Evolutionary conservation across 2,113 vertebrate species (phyloP).

Genomic region (Colinus virginianus): DNA sequence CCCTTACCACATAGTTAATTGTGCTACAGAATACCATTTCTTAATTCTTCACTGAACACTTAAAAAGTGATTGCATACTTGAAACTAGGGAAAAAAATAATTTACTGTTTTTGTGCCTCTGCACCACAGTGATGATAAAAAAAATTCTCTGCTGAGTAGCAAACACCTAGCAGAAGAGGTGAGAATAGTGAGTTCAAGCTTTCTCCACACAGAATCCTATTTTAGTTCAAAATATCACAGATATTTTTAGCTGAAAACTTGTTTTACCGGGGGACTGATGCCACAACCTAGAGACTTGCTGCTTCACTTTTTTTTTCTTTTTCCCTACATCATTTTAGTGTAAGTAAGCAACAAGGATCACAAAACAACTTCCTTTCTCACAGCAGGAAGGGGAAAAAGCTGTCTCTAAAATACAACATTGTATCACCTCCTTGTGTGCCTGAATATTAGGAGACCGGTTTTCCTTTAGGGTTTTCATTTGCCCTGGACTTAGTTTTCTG

Average conservation of each 20-base stretch:
- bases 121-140: not conserved
- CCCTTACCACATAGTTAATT: not conserved
- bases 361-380: not conserved
- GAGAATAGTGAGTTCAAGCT: slow-evolving; percentile 23
- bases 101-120: not conserved
- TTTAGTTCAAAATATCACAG: not conserved
- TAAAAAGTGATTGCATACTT: not conserved
- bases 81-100: not conserved
- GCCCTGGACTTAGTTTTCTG: not conserved
- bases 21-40: not conserved
- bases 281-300: not conserved
- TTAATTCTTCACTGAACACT: not conserved
- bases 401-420: slow-evolving; percentile 27
- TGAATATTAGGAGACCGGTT: not conserved
- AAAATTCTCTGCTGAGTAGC: not conserved
- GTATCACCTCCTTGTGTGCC: not conserved
- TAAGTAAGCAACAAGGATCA: not conserved
- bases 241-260: not conserved
- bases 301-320: not conserved
- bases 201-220: not conserved
- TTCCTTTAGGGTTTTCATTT: slow-evolving; percentile 17
- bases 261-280: not conserved
- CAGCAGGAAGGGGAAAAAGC: not conserved
- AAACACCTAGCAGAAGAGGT: not conserved
- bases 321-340: not conserved